Evolutionary conservation across 2,113 vertebrate species (phyloP), one percentile per base, ranked within the genome.

Genomic region (Phylloscopus whistleri): DNA sequence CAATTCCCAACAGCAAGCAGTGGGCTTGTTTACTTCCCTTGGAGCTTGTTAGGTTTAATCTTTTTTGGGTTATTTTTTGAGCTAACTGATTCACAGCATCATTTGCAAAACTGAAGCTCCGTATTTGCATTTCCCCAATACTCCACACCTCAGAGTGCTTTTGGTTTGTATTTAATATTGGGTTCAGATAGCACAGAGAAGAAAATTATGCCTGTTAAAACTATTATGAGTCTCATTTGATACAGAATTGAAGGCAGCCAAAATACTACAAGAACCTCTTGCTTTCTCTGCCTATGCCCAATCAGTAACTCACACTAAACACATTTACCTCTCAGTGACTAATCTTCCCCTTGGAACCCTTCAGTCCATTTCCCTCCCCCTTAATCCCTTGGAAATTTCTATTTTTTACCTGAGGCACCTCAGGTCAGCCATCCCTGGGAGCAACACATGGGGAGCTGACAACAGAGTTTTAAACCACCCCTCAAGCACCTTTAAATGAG

Each of bases 381-480:
- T 73, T 86, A 88, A 76, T 83, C 51, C 59, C 13, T 66, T 20
- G 6, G 51, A 92, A 69, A 41, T 1, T n/a, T 63, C 2, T 19
- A 2, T 44, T 66, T 52, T 2, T 19, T 69, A 39, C 75, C 58
- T 52, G 12, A 11, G 9, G 20, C 41, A 52, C 6, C 33, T 43
- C 11, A 7, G 28, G 19, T 79, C 44, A 39, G 33, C 35, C 48
- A 9, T n/a, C 35, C 13, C 23, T 9, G 60, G 4, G 13, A 83
- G 16, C 39, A 56, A 43, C 43, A n/a, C 7, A 27, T 0, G 1
- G 0, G 5, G 2, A 77, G 2, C 11, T 43, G 23, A 41, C 31
- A 63, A 8, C 2, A 62, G 9, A 77, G 1, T 39, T 73, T 63
- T 8, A 46, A 51, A 8, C 10, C 6, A 7, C 5, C 6, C 10